Evolutionary conservation across 2,113 vertebrate genomes (phyloP), one percentile per base, ranked within the genome.

Genomic region (Columba livia): DNA sequence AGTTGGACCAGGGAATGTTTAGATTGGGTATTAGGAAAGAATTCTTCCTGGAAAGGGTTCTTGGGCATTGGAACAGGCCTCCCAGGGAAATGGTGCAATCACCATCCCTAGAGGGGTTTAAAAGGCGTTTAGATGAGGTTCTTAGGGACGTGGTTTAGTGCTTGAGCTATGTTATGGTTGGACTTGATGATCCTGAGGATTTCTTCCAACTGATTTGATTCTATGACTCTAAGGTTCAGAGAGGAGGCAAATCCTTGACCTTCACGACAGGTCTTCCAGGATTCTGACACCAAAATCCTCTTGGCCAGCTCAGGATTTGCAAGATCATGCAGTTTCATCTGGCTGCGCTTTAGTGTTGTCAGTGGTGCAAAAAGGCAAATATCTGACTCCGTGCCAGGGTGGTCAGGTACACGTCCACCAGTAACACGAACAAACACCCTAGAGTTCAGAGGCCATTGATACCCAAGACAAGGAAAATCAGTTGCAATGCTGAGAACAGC

Each of bases 401-500:
- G 69, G 74, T 31, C n/a, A 34, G 36, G 40, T 28, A 21, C 16
- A 54, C 36, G 28, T 40, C 54, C 84, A 74, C 28, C 38, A 89
- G 24, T 7, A 73, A 40, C 14, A 64, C 36, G 70, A 60, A 51
- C 18, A 91, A 72, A 70, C 6, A 72, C 3, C 44, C 32, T 8
- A 0, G 7, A 77, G 38, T 20, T 16, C n/a, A 79, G 53, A 75
- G 29, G 26, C 20, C 60, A 48, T 38, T 23, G 66, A 53, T 51
- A 32, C 6, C 48, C 0, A 62, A 53, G 56, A 44, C 42, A 44
- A 44, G 7, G 42, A 58, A 79, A 88, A 91, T 42, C 0, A 0
- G 15, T 31, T 42, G 53, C 28, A 24, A 8, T 29, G 26, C 10
- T 56, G 57, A 60, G 28, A 89, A 65, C 7, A 72, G 34, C 6